These are phyloP conservation scores for Rhombomys opimus DNA, from an alignment of 2,113 vertebrate species.

Conservation along the genomic window DNA sequence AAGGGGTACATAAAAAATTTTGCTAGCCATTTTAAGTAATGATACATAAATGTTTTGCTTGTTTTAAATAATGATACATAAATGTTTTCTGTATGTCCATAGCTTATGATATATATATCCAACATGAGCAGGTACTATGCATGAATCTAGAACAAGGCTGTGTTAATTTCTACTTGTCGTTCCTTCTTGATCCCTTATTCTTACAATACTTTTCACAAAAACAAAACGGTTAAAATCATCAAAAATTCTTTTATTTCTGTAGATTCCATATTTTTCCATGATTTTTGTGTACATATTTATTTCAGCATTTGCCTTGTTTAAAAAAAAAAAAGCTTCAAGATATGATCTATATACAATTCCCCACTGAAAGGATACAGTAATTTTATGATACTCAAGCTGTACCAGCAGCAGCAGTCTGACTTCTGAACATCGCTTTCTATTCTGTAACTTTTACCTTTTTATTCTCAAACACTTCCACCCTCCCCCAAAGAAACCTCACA, in stretches of 20 bases:
- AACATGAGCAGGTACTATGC: not conserved
- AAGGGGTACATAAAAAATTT: not conserved
- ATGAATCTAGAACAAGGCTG: not conserved
- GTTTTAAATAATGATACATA: not conserved
- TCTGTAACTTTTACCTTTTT: not conserved
- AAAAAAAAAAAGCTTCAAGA: not conserved
- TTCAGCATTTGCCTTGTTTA: not conserved
- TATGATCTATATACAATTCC: not conserved
- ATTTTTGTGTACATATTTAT: not conserved
- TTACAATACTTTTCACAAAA: not conserved
- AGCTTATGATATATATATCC: not conserved
- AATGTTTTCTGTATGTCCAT: not conserved
- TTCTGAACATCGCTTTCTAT: not conserved
- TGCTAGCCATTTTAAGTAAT: conserved; percentile 30
- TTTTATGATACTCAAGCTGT: not conserved
- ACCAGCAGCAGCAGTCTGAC: not conserved
- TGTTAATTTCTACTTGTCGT: not conserved
- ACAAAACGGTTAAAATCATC: not conserved
- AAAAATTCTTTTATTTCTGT: conserved; percentile 38
- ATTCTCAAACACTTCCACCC: not conserved
- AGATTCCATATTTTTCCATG: not conserved
- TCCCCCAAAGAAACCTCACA: not conserved
- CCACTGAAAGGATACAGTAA: not conserved
- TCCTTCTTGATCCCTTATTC: not conserved
- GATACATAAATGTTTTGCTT: not conserved